phyloP scores from a whole-genome alignment of 2,888 invertebrate species.

The Drosophila monieri region DNA sequence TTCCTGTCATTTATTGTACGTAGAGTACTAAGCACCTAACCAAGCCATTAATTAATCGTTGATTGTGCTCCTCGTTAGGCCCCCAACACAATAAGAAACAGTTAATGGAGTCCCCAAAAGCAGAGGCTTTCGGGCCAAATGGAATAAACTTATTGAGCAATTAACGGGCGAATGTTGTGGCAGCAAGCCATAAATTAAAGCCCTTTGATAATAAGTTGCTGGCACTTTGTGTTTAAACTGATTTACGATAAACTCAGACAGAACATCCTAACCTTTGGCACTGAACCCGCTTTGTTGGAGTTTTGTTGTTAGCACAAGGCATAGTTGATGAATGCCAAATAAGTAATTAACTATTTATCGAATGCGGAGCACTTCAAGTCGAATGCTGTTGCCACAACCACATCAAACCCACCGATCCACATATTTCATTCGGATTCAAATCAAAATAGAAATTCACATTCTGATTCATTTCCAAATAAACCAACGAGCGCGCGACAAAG shows the following conservation, averaged over 20 bases:
- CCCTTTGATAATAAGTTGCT: neutral
- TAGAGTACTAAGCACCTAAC: slow-evolving; percentile 40
- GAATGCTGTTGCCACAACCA: slow-evolving; percentile 47
- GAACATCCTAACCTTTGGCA: neutral
- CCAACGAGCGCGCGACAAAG: slow-evolving; percentile 49
- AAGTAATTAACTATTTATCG: neutral
- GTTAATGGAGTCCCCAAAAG: slow-evolving; percentile 28
- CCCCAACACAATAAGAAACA: slow-evolving; percentile 12
- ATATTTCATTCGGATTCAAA: slow-evolving; percentile 21
- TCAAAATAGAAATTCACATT: slow-evolving; percentile 12
- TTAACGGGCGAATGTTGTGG: slow-evolving; percentile 4
- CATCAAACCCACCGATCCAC: slow-evolving; percentile 49
- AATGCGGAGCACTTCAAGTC: neutral
- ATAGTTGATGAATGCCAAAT: neutral
- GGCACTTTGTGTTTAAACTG: neutral
- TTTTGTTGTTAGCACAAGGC: neutral
- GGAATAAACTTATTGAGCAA: slow-evolving; percentile 23
- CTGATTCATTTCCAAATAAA: slow-evolving; percentile 57
- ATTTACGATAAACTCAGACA: neutral
- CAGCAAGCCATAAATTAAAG: slow-evolving; percentile 2
- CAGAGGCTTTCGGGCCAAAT: slow-evolving; percentile 7
- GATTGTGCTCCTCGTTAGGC: slow-evolving; percentile 63
- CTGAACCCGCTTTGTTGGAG: neutral
- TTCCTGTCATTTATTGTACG: slow-evolving; percentile 47
- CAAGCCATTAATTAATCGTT: slow-evolving; percentile 62